Evolutionary conservation across 2,888 invertebrate species (phyloP).

Genomic region (Tenthredo amoena): DNA sequence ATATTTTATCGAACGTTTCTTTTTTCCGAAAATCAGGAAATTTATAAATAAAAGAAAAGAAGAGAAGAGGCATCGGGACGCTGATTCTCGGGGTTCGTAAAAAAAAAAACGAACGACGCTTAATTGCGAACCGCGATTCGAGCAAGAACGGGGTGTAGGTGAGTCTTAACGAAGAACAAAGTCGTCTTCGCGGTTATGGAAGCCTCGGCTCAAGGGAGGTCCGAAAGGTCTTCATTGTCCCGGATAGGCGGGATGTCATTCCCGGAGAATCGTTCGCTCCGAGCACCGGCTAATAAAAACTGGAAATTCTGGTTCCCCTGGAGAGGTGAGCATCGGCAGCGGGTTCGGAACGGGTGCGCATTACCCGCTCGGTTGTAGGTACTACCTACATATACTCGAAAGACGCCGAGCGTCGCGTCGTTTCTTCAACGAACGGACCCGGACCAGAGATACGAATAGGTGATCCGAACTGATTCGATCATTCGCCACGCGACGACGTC

Average conservation of each 20-base stretch:
- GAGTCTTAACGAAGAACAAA: slow-evolving; percentile 23
- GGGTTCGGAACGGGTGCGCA: slow-evolving; percentile 23
- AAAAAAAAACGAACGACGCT: background rate
- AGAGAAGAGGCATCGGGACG: background rate
- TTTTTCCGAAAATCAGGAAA: background rate
- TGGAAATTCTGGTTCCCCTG: slow-evolving; percentile 48
- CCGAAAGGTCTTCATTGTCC: slow-evolving; percentile 52
- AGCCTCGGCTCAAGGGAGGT: slow-evolving; percentile 42
- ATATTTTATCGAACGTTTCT: background rate
- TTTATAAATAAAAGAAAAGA: background rate
- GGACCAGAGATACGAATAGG: background rate
- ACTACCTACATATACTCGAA: slow-evolving; percentile 23
- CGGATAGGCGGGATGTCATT: slow-evolving; percentile 39
- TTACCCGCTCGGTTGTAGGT: slow-evolving; percentile 32
- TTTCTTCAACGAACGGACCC: background rate
- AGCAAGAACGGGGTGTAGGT: background rate
- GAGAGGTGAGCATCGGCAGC: background rate
- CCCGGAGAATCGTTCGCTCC: slow-evolving; percentile 34
- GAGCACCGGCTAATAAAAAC: slow-evolving; percentile 40
- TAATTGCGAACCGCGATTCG: background rate
- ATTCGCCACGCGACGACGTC: slow-evolving; percentile 7
- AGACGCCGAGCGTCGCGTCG: slow-evolving; percentile 7
- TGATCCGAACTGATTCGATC: background rate
- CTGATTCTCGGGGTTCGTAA: background rate
- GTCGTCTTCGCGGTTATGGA: background rate